A percentile compares a stretch with the other conserved stretches of the same genome.
Conservation (phyloP, 2,797 vertebrate species). For the Lepus townsendii region DNA sequence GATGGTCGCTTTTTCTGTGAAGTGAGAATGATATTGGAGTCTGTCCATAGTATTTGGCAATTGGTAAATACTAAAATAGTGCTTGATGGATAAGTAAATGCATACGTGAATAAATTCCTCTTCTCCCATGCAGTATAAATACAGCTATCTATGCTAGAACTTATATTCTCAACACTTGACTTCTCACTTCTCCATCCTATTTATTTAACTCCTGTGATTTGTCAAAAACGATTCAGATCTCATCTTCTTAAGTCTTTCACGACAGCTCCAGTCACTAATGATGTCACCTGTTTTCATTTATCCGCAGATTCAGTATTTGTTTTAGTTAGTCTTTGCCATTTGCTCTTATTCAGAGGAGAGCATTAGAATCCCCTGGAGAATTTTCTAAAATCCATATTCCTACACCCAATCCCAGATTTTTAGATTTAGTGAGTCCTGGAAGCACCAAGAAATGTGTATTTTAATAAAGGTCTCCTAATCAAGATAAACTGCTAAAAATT, state of each 20-base stretch:
- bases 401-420: neutral
- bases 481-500: neutral
- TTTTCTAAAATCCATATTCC: neutral
- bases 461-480: neutral
- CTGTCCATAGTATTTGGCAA: neutral
- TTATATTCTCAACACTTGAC: neutral
- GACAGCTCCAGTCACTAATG: neutral
- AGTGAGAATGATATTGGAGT: neutral
- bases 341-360: neutral
- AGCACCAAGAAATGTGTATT: neutral
- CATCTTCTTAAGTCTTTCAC: neutral
- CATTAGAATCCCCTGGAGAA: neutral
- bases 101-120: neutral
- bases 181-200: neutral
- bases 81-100: conserved; percentile 14
- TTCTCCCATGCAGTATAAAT: neutral
- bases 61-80: neutral
- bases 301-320: neutral
- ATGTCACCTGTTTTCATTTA: neutral
- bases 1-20: neutral
- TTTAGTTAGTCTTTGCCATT: neutral
- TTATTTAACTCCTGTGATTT: neutral
- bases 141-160: neutral
- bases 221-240: neutral
- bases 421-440: neutral